Percentiles rank a stretch among this genome's conserved stretches.
phyloP scores from a whole-genome alignment of 2,113 vertebrate genomes.

The Daubentonia madagascariensis region DNA sequence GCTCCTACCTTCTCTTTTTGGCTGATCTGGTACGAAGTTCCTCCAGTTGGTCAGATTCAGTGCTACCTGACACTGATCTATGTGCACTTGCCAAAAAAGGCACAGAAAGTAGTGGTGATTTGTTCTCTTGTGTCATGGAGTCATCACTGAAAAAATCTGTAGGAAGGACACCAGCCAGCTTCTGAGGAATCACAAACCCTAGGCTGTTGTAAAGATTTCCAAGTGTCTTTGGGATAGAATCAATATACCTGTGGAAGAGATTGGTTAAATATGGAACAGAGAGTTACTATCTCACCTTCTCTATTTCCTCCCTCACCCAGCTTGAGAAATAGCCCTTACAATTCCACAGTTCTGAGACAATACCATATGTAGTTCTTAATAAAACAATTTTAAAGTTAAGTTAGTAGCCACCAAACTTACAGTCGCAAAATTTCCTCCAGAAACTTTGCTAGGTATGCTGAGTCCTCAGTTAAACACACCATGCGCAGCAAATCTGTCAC shows the following conservation, averaged over 20 bases:
- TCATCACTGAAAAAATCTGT: constrained; percentile 96
- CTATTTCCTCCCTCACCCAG: not conserved
- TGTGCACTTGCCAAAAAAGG: constrained; percentile 76
- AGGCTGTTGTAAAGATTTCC: constrained; percentile 92
- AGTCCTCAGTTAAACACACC: constrained; percentile 91
- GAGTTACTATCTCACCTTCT: not conserved
- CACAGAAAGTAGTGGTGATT: constrained; percentile 82
- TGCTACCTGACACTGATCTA: constrained; percentile 50
- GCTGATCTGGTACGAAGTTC: constrained; percentile 90
- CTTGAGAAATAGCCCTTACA: not conserved
- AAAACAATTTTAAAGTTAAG: not conserved
- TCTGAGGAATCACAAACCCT: constrained; percentile 90
- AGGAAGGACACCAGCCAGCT: constrained; percentile 89
- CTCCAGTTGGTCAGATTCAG: constrained; percentile 85
- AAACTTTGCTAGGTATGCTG: constrained; percentile 89
- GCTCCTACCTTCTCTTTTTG: constrained; percentile 88
- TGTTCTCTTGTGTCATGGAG: constrained; percentile 87
- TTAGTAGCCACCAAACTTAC: constrained; percentile 83
- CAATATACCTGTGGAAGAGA: constrained; percentile 85
- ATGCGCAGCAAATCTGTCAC: constrained; percentile 91
- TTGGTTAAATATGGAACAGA: not conserved
- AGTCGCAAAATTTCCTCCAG: constrained; percentile 89
- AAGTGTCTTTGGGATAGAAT: constrained; percentile 87
- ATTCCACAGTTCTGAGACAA: not conserved
- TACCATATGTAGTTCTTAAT: not conserved